Base-by-base conservation (phyloP, 1,140 invertebrate species). In the Drosophila micromelanica region DNA sequence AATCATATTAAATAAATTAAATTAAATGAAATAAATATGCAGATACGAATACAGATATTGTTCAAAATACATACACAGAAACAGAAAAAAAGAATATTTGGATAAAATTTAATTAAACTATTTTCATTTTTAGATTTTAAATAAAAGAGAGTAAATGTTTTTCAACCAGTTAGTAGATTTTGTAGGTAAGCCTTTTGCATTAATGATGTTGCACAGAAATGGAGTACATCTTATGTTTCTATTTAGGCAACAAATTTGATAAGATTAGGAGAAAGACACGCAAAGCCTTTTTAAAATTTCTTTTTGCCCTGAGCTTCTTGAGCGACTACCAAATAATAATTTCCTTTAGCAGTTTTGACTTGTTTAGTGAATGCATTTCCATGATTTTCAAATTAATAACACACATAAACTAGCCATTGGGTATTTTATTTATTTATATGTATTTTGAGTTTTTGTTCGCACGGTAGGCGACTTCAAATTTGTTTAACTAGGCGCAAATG, bases 401-500 rank as follows among this genome's bases (percentile, higher is more conserved):
- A 60, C 37, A 12, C 35, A 37, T 60, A 37, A 48, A 32, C 30
- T 35, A 23, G 42, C 11, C 13, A 40, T 17, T 7, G 13, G 13
- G n/a, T 32, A 5, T 45, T 11, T 30, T 30, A 8, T 35, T 35
- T 35, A 8, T 35, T 35, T 35, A 35, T 35, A 0, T 32, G 7
- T 7, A 7, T 30, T 12, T 35, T 38, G 27, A 2, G 23, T 17
- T 17, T 37, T 37, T n/a, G 27, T 4, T 40, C 27, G 55, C 48
- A 59, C 67, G 49, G 67, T 62, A 70, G 67, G 51, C 45, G 42
- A 27, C 12, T 30, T 46, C 59, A 55, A 38, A 46, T 67, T 72
- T 67, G 69, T 72, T 67, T 8, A 59, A 59, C 43, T 52, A 43
- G 17, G 60, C 12, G 27, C 43, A 59, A 48, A 64, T 64, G 51